Conservation (phyloP, 2,113 vertebrate genomes). For the Fulmarus glacialis region DNA sequence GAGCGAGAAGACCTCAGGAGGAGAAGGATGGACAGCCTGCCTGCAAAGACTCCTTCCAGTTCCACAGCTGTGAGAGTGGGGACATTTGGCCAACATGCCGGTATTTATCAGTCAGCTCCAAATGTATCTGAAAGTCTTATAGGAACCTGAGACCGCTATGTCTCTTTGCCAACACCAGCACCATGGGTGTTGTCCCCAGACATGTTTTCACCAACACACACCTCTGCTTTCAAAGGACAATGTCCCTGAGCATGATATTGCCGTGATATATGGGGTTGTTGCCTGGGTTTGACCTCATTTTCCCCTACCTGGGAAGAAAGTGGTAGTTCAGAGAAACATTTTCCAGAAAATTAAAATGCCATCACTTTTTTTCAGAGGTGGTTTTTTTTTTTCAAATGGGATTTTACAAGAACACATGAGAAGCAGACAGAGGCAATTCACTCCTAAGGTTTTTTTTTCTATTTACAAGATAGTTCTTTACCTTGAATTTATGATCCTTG, state of each 20-base stretch:
- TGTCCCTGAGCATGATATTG: not conserved
- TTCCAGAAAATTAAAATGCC: not conserved
- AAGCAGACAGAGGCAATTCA: not conserved
- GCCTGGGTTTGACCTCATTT: not conserved
- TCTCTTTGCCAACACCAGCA: not conserved
- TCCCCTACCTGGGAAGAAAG: not conserved
- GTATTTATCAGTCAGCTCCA: not conserved
- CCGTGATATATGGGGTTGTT: not conserved
- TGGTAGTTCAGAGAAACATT: not conserved
- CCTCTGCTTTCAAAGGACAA: not conserved
- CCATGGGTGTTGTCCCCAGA: fast-evolving
- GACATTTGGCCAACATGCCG: not conserved
- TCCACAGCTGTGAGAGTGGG: fast-evolving
- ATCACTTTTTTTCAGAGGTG: not conserved
- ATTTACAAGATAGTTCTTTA: not conserved
- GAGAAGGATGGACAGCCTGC: not conserved
- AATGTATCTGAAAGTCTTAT: not conserved
- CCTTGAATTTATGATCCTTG: not conserved
- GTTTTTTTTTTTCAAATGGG: not conserved
- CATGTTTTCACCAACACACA: not conserved
- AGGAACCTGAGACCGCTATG: not conserved
- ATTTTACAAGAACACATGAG: not conserved
- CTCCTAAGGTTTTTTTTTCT: not conserved
- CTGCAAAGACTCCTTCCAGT: not conserved
- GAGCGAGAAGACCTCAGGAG: not conserved